These are phyloP conservation scores for Macropodus opercularis DNA, from an alignment of 2,797 vertebrate genomes.

Conservation along the genomic window DNA sequence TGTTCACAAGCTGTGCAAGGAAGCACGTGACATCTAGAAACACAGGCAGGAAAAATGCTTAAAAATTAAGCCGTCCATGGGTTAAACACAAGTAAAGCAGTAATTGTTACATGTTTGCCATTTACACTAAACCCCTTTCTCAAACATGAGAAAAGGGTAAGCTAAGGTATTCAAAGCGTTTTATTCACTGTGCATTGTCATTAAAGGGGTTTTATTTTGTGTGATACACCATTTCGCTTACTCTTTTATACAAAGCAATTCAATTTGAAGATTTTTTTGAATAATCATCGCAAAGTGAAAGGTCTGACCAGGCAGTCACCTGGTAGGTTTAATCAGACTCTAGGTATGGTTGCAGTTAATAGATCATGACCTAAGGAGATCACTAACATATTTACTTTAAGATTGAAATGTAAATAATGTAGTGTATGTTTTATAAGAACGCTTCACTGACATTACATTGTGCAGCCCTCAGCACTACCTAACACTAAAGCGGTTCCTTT, in stretches of 20 bases:
- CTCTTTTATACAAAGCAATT: not conserved
- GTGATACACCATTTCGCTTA: too few relatives aligned
- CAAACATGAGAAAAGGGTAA: too few relatives aligned
- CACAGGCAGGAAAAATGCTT: not conserved
- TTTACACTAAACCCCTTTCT: too few relatives aligned
- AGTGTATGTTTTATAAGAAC: not conserved
- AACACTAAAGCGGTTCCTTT: constrained; percentile 14
- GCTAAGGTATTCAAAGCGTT: too few relatives aligned
- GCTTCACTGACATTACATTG: not conserved
- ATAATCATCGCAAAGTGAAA: not conserved
- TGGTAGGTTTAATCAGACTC: not conserved
- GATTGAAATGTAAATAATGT: not conserved
- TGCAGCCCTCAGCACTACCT: not conserved
- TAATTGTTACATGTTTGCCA: too few relatives aligned
- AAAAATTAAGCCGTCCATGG: too few relatives aligned
- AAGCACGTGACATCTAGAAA: not conserved
- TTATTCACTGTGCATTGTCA: not conserved
- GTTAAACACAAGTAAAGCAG: too few relatives aligned
- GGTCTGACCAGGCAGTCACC: not conserved
- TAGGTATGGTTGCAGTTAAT: not conserved
- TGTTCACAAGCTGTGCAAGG: not conserved
- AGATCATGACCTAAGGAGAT: not conserved
- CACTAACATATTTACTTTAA: not conserved
- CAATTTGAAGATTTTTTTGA: not conserved
- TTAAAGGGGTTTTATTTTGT: not conserved